Base-by-base conservation (phyloP, 1,140 invertebrate genomes). In the Monomorium pharaonis region DNA sequence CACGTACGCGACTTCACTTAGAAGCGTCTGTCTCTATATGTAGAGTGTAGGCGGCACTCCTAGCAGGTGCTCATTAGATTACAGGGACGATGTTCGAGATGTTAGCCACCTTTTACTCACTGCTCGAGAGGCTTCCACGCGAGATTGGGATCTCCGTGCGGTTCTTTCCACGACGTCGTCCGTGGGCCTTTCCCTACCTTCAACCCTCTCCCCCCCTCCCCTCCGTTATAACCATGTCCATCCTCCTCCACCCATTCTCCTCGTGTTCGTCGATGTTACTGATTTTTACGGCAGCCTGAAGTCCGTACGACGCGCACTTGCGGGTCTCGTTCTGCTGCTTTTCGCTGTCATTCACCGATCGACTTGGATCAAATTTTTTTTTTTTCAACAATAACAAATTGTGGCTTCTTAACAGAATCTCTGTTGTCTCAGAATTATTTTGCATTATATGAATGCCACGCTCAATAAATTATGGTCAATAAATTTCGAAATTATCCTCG, bases 41-140 rank as follows among this genome's bases (percentile, higher is more conserved):
- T 86, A 92, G 86, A 90, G 92, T 92, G 93, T 93, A 91, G 92
- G 92, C 92, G 92, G 91, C 91, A 90, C 87, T 92, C 92, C 92
- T 93, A 93, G 92, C 93, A 93, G 92, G 93, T 93, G 92, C 93
- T 94, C 93, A 94, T 94, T 93, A 94, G 92, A 94, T 93, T 94
- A 94, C 92, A 93, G 92, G 86, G 92, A 94, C 92, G 92, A 93
- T 94, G 92, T 93, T 92, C 92, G 92, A 92, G 90, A 92, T 93
- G 92, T 94, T 94, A 93, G 92, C 93, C 93, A 94, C 93, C 93
- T 94, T 94, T 94, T 94, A 94, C 93, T 94, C 93, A 93, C 91
- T 93, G 90, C 92, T 93, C 91, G 88, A 93, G 93, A 93, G 92
- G 91, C 92, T 89, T 94, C 93, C 91, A 89, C 89, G 89, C 87